phyloP scores from a whole-genome alignment of 2,888 invertebrate species.

The Drosophila neonasuta region DNA sequence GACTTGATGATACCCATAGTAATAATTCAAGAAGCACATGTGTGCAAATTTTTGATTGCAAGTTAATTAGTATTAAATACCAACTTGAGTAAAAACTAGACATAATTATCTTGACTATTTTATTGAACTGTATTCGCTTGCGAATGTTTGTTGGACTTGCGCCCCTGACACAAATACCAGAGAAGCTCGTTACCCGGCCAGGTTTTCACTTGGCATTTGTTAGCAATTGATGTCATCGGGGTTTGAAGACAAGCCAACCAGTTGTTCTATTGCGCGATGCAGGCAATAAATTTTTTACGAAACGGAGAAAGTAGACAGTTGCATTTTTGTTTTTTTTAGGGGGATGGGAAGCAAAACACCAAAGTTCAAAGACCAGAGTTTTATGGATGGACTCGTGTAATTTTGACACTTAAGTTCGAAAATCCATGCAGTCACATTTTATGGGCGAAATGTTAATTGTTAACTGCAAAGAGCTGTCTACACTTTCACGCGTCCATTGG shows the following conservation, averaged over 20 bases:
- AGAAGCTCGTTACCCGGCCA: slow-evolving; percentile 30
- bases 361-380: slow-evolving; percentile 56
- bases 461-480: slow-evolving; percentile 49
- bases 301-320: slow-evolving; percentile 40
- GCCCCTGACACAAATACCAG: slow-evolving; percentile 73
- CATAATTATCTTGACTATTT: slow-evolving; percentile 35
- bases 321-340: background rate
- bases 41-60: slow-evolving; percentile 21
- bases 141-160: slow-evolving; percentile 40
- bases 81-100: slow-evolving; percentile 43
- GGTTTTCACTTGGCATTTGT: slow-evolving; percentile 56
- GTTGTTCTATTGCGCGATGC: slow-evolving; percentile 34
- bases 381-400: slow-evolving; percentile 16
- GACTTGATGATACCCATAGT: background rate
- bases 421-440: slow-evolving; percentile 58
- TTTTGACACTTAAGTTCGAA: slow-evolving; percentile 51
- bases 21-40: background rate
- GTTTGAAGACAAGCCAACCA: slow-evolving; percentile 21
- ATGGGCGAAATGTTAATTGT: slow-evolving; percentile 71
- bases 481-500: slow-evolving; percentile 59
- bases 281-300: slow-evolving; percentile 26
- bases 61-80: slow-evolving; percentile 49
- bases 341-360: slow-evolving; percentile 5
- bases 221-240: slow-evolving; percentile 28
- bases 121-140: slow-evolving; percentile 20